Evolutionary conservation across 1,140 invertebrate species (phyloP).

Genomic region (Proctacanthus coquilletti): DNA sequence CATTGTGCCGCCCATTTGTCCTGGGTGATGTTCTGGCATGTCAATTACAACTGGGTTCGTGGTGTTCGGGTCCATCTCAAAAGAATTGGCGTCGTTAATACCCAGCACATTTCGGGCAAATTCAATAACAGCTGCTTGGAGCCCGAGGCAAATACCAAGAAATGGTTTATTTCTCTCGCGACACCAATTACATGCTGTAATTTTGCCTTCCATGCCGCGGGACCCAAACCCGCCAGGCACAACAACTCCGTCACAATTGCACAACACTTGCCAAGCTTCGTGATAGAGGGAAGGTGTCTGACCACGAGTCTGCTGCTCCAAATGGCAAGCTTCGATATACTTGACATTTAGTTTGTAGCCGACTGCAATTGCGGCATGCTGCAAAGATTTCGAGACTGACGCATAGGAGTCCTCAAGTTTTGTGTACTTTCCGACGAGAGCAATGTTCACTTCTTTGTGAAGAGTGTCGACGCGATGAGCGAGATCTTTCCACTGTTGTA

Average conservation of each 20-base stretch:
- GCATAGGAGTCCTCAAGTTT: conserved; percentile 91
- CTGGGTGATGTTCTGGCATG: conserved; percentile 95
- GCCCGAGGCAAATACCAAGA: conserved; percentile 90
- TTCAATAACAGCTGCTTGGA: conserved; percentile 95
- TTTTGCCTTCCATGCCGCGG: conserved; percentile 92
- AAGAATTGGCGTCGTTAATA: conserved; percentile 66
- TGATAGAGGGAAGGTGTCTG: conserved; percentile 73
- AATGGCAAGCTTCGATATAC: conserved; percentile 80
- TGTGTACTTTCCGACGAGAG: conserved; percentile 98
- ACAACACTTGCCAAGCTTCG: conserved; percentile 85
- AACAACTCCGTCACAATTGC: conserved; percentile 81
- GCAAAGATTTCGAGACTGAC: conserved; percentile 87
- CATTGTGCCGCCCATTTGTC: conserved; percentile 95
- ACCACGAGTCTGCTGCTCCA: conserved; percentile 59
- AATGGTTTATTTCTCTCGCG: conserved; percentile 79
- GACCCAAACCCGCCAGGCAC: conserved; percentile 96
- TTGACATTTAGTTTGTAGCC: conserved; percentile 76
- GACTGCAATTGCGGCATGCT: conserved; percentile 75
- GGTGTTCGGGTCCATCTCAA: conserved; percentile 66
- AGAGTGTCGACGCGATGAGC: conserved; percentile 70
- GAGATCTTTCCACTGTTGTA: conserved; percentile 82
- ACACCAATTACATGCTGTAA: conserved; percentile 86
- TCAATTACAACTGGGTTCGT: conserved; percentile 79
- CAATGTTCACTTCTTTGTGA: conserved; percentile 70
- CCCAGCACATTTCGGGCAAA: conserved; percentile 79